phyloP scores from a whole-genome alignment of 2,888 invertebrate genomes.

The Barypeithes pellucidus region DNA sequence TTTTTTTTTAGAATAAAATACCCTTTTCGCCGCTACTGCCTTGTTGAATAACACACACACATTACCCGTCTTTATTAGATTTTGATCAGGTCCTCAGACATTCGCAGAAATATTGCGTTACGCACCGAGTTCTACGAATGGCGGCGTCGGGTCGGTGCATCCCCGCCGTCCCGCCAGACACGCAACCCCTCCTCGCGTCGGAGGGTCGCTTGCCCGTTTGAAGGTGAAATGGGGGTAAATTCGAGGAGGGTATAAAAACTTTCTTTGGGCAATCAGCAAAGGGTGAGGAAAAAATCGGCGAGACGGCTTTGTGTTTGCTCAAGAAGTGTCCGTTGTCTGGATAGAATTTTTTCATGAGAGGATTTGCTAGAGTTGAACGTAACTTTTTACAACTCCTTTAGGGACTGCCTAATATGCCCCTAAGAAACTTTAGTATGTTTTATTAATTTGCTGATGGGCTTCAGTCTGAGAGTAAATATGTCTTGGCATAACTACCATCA shows the following conservation, averaged over 20 bases:
- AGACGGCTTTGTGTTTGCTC: neutral
- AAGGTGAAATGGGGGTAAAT: conserved; percentile 16
- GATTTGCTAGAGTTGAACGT: neutral
- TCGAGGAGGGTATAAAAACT: conserved; percentile 6
- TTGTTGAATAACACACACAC: conserved; percentile 7
- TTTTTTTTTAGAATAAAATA: too few species aligned
- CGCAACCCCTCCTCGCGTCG: conserved; percentile 34
- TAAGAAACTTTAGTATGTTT: too few species aligned
- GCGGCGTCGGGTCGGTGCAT: conserved; percentile 16
- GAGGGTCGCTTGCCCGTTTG: conserved; percentile 1
- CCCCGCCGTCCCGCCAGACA: conserved; percentile 36
- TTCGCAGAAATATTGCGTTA: conserved; percentile 38
- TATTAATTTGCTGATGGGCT: too few species aligned
- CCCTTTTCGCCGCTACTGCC: neutral
- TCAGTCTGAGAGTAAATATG: too few species aligned
- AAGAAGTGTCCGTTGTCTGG: conserved; percentile 5
- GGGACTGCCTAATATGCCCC: neutral
- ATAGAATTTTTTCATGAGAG: neutral
- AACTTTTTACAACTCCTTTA: too few species aligned
- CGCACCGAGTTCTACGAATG: conserved; percentile 26
- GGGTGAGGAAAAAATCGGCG: conserved; percentile 3
- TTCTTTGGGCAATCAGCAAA: conserved; percentile 3
- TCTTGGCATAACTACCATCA: too few species aligned
- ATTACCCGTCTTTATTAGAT: conserved; percentile 39
- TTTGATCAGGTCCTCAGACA: conserved; percentile 38